phyloP scores from a whole-genome alignment of 2,888 invertebrate genomes.

The Chironomus tentans region DNA sequence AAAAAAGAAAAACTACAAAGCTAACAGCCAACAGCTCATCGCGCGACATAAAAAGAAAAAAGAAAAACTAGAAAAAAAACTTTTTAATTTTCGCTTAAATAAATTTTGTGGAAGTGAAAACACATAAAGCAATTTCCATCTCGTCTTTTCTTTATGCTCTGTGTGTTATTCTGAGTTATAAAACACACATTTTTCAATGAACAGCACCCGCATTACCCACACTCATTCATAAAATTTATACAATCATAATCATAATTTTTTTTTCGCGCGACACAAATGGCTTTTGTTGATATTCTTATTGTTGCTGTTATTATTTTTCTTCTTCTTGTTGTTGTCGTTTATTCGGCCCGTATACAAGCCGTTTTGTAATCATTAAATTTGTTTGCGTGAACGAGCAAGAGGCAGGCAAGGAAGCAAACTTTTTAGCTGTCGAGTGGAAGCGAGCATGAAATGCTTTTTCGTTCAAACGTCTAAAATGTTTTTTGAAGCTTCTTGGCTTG shows the following conservation, averaged over 20 bases:
- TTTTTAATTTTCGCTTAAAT: slow-evolving; percentile 12
- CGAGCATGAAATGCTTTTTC: neutral
- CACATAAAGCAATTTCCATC: slow-evolving; percentile 10
- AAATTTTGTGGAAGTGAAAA: slow-evolving; percentile 1
- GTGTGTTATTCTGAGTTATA: neutral
- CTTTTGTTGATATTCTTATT: neutral
- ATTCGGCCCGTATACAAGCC: neutral
- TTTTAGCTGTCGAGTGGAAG: neutral
- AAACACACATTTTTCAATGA: slow-evolving; percentile 3
- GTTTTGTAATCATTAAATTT: slow-evolving; percentile 21
- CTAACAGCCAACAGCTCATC: too few relatives aligned
- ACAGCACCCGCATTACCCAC: neutral
- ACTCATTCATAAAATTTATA: neutral
- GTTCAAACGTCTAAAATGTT: neutral
- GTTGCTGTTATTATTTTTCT: neutral
- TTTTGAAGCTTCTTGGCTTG: neutral
- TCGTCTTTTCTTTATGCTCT: neutral
- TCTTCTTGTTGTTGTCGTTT: neutral
- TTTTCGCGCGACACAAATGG: neutral
- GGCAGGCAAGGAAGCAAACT: neutral
- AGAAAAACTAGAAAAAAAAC: neutral
- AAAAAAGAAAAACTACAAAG: too few relatives aligned
- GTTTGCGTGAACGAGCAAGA: slow-evolving; percentile 14
- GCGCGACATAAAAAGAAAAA: neutral
- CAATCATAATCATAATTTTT: neutral